phyloP scores from a whole-genome alignment of 2,888 invertebrate genomes.

The Notodonta dromedarius region DNA sequence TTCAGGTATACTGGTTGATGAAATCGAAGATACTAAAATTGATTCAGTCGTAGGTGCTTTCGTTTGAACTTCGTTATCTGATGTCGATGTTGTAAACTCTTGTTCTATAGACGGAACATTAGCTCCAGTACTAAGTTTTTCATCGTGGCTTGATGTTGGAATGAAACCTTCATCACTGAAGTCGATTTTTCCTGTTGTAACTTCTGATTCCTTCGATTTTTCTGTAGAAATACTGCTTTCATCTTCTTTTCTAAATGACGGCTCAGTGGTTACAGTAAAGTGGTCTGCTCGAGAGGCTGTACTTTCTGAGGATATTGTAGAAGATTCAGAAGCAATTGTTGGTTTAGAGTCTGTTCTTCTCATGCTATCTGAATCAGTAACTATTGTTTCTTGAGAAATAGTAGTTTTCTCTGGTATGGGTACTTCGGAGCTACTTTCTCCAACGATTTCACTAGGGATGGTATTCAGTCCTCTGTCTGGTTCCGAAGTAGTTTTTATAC shows the following conservation, averaged over 20 bases:
- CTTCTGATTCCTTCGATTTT: constrained; percentile 29
- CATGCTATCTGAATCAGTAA: constrained; percentile 31
- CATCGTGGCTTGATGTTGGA: constrained; percentile 36
- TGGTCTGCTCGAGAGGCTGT: constrained; percentile 37
- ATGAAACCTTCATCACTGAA: constrained; percentile 38
- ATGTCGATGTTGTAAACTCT: constrained; percentile 28
- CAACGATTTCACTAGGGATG: constrained; percentile 50
- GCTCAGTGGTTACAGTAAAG: constrained; percentile 40
- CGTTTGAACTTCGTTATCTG: constrained; percentile 27
- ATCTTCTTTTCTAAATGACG: constrained; percentile 41
- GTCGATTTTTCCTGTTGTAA: constrained; percentile 37
- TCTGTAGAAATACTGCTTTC: constrained; percentile 26
- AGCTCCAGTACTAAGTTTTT: constrained; percentile 27
- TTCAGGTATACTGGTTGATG: constrained; percentile 28
- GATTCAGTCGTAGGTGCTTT: constrained; percentile 23
- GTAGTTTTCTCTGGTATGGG: constrained; percentile 31
- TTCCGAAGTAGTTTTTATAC: constrained; percentile 39
- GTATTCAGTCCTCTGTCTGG: constrained; percentile 63
- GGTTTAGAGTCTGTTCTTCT: constrained; percentile 21
- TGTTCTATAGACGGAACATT: constrained; percentile 30
- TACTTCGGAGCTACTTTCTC: constrained; percentile 43
- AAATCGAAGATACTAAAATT: constrained; percentile 19
- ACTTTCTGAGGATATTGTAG: constrained; percentile 25
- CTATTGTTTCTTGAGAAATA: constrained; percentile 21
- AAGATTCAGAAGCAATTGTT: constrained; percentile 18